phyloP scores from a whole-genome alignment of 2,797 vertebrate species.

The Rhinatrema bivittatum region DNA sequence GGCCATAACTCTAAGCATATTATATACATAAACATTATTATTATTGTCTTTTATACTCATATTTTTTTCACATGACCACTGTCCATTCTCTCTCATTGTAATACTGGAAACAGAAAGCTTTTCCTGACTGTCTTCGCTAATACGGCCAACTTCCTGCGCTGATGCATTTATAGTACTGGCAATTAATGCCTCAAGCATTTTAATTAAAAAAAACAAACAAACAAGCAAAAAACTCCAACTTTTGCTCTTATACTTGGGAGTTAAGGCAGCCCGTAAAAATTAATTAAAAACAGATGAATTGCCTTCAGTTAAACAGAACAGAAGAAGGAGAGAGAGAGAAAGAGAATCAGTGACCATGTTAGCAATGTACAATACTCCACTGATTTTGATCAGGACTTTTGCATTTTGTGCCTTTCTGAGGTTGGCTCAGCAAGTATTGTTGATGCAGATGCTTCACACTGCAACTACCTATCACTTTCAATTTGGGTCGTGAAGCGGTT shows the following conservation, averaged over 20 bases:
- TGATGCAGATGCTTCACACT: conserved; percentile 18
- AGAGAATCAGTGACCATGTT: background rate
- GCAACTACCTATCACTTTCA: conserved; percentile 11
- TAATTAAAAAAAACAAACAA: conserved; percentile 64
- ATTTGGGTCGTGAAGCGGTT: conserved; percentile 21
- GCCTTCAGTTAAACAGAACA: conserved; percentile 63
- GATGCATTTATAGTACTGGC: conserved; percentile 61
- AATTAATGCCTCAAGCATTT: conserved; percentile 71
- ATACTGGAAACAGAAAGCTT: conserved; percentile 19
- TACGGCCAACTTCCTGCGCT: conserved; percentile 32
- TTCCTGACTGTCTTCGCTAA: conserved; percentile 49
- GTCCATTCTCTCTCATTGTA: no score
- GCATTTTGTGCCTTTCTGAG: no score
- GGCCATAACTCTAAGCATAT: no score
- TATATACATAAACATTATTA: no score
- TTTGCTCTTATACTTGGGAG: conserved; percentile 65
- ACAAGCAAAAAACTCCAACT: no score
- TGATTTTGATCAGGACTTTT: no score
- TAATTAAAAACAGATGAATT: conserved; percentile 76
- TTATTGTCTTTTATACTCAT: conserved; percentile 3
- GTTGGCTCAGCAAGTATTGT: no score
- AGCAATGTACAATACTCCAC: no score
- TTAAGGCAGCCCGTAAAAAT: conserved; percentile 70
- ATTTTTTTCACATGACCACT: background rate
- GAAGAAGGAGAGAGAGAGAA: conserved; percentile 40